Base-by-base conservation (phyloP, 2,113 vertebrate species). In the Dicaeum eximium region DNA sequence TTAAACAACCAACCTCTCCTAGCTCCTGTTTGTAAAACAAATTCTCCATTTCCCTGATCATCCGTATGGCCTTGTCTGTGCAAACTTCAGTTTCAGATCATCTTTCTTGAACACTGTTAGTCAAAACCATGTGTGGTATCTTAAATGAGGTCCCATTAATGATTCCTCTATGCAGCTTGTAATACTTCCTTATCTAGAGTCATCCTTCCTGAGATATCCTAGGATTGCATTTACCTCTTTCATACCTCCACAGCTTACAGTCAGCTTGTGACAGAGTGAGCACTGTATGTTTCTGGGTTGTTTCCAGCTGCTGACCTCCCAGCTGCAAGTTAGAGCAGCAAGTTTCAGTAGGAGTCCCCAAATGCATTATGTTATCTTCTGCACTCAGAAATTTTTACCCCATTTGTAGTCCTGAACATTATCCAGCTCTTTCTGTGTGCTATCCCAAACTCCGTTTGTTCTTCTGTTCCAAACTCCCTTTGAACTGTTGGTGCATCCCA, bases 81-180 rank as follows among this genome's bases (percentile, higher is more conserved):
- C 37, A 70, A 91, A 25, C 57, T 85, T 91, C 77, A 81, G 50
- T 71, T 84, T 91, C 73, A 84, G 35, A 73, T 67, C 53, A 85
- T 81, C 69, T 28, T 91, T 89, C 90, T 79, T 78, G 45, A 87
- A 42, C 30, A 17, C 22, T 30, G 6, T 13, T 58, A 66, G 27
- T 70, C 60, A 77, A 86, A 92, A 62, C 12, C 20, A 10, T n/a
- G 74, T 35, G 40, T 38, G 28, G 6, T 53, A 28, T 66, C 73
- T 84, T 70, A 79, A 66, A 71, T 51, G 60, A 73, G 51, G 33
- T 30, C 33, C 72, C 44, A 24, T 56, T 67, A 82, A 77, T 22
- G 44, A 88, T 66, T 37, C 33, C 8, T 48, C 17, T 45, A 11
- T 73, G 50, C 53, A 66, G 56, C 15, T 80, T 17, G 11, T 51